Evolutionary conservation across 2,888 invertebrate species (phyloP).

Genomic region (Stenodera caucasica): DNA sequence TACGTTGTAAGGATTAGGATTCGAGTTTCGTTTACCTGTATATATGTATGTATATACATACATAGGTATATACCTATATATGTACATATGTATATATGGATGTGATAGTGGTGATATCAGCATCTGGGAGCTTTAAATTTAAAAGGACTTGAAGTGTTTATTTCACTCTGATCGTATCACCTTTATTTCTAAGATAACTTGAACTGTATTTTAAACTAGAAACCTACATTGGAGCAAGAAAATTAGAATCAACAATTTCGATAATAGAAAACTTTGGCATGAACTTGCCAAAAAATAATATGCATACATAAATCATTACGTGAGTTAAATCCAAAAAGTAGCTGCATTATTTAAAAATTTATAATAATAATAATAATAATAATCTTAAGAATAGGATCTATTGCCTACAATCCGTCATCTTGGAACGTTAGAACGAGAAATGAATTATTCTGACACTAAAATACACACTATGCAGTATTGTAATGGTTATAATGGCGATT

Average conservation of each 20-base stretch:
- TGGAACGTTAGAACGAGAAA: conserved; percentile 41
- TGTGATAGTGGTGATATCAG: neutral
- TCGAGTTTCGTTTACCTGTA: neutral
- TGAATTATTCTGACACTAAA: conserved; percentile 45
- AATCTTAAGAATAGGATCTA: conserved; percentile 40
- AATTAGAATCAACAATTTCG: no score
- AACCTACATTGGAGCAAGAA: neutral
- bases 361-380: no score
- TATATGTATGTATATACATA: neutral
- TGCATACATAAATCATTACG: neutral
- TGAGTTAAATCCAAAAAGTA: conserved; percentile 4
- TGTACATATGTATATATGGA: neutral
- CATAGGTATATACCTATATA: neutral
- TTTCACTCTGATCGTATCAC: neutral
- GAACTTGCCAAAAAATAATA: neutral
- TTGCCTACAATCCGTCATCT: conserved; percentile 46
- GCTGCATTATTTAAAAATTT: conserved; percentile 4
- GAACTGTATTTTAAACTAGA: neutral
- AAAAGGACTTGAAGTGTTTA: conserved; percentile 2
- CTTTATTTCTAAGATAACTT: neutral
- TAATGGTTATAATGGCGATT: conserved; percentile 13
- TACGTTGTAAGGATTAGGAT: neutral
- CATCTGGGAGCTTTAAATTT: conserved; percentile 3
- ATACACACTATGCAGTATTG: conserved; percentile 24
- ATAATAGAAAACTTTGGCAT: no score